Evolutionary conservation across 1,140 invertebrate genomes (phyloP), one percentile per base, ranked within the genome.

Genomic region (Belonocnema kinseyi): DNA sequence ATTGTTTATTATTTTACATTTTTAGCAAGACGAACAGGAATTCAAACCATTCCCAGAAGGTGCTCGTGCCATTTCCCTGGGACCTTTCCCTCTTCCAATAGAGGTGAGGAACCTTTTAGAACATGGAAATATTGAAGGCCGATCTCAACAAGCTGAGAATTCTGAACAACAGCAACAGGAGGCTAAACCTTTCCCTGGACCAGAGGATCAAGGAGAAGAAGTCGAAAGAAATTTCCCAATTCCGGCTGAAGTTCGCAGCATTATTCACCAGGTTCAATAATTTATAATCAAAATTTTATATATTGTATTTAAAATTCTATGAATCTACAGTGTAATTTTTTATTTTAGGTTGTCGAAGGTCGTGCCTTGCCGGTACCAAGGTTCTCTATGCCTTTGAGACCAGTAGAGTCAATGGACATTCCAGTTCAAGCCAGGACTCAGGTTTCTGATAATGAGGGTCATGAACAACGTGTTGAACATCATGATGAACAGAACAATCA

Each of bases 51-150:
- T 89, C 82, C 86, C 87, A 3, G 88, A 87, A 82, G 84, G 84
- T 58, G 83, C 82, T 46, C 88, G 88, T 10, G 82, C 87, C 7
- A 86, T 90, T 72, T 77, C 87, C 26, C 19, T 90, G n/a, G 86
- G 85, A 79, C 83, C 87, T n/a, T 86, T 90, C 76, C 85, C 87
- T 26, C 86, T 90, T 71, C 88, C 89, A 13, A 81, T 91, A 51
- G 87, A 91, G 80, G 87, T 91, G 7, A 87, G 85, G 74, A 90
- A 90, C 72, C 79, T 90, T n/a, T 78, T 91, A 72, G 90, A 91
- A 51, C 85, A 87, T 74, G 89, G 87, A 75, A 90, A 87, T 56
- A 88, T 90, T 33, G 88, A 91, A 73, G 88, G 86, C 71, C 86
- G 84, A n/a, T 76, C 75, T 12, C 86, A 85, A 53, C 81, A 85